Conservation (phyloP, 1,140 invertebrate genomes). For the Sitobion miscanthi region DNA sequence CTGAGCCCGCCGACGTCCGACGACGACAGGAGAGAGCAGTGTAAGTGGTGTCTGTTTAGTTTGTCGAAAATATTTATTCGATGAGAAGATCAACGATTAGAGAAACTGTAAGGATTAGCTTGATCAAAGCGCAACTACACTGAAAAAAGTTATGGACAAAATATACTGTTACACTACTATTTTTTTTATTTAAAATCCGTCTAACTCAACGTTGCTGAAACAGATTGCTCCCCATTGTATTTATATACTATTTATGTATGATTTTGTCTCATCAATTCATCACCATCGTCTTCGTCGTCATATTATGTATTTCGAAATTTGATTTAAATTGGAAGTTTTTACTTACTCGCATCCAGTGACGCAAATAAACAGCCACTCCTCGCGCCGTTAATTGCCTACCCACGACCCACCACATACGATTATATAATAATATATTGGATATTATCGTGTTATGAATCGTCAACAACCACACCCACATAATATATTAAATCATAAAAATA, state of each 20-base stretch:
- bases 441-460: background rate
- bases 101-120: background rate
- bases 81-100: background rate
- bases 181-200: background rate
- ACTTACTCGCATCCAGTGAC: too few relatives aligned
- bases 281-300: background rate
- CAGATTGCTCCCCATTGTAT: background rate
- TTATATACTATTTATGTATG: background rate
- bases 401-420: background rate
- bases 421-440: background rate
- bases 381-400: background rate
- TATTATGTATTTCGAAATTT: background rate
- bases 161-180: background rate
- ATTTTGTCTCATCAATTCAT: background rate
- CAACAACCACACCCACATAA: background rate
- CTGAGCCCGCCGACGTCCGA: background rate
- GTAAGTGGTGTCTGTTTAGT: background rate
- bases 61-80: conserved; percentile 11
- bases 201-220: background rate
- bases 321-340: too few relatives aligned
- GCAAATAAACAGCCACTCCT: background rate
- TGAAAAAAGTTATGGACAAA: background rate
- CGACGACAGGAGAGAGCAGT: background rate
- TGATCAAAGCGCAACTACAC: background rate
- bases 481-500: conserved; percentile 9